Evolutionary conservation across 2,797 vertebrate species (phyloP), one percentile per base, ranked within the genome.

Genomic region (Sebastes dallii): DNA sequence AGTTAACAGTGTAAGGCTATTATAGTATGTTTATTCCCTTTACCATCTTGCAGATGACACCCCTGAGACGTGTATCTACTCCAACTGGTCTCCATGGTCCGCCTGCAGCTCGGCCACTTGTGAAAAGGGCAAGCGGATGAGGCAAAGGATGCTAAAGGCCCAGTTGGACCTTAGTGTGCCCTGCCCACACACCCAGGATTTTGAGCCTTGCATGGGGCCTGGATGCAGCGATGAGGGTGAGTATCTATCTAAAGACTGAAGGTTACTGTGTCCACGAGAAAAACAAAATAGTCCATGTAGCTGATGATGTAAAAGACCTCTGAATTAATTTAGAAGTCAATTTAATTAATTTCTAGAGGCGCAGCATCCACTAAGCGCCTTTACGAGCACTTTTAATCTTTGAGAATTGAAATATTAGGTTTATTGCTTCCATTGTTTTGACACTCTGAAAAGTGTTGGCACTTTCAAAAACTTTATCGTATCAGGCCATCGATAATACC

Each of bases 31-130:
- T 9, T 50, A 3, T 74, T 69, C 66, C 20, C 24, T 73, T 76
- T 75, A 20, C 52, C 30, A 67, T 75, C 73, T 84, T 90, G 71
- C 86, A 99, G 98, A 99, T 85, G 98, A 99, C 59, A 99, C 98
- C 55, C 98, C 98, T 1, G 98, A 99, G 95, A 99, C 98, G 1
- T 99, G 98, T 61, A 99, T 99, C 92, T 99, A 99, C 93, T 99
- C 98, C 83, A 99, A 98, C 93, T 99, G 98, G 98, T 99, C 98
- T 80, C 98, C 98, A 0, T 99, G 98, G 98, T 99, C 99, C 0
- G 98, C 98, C 75, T 99, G 98, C 91, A 99, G 99, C 91, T 99
- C 98, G 2, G 98, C 99, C 50, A 99, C 98, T 16, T 99, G 99
- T 86, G 99, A 99, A 69, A 99, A 99, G 90, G 99, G 99, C 88